phyloP scores from a whole-genome alignment of 2,113 vertebrate genomes.

The Notothenia rossii region DNA sequence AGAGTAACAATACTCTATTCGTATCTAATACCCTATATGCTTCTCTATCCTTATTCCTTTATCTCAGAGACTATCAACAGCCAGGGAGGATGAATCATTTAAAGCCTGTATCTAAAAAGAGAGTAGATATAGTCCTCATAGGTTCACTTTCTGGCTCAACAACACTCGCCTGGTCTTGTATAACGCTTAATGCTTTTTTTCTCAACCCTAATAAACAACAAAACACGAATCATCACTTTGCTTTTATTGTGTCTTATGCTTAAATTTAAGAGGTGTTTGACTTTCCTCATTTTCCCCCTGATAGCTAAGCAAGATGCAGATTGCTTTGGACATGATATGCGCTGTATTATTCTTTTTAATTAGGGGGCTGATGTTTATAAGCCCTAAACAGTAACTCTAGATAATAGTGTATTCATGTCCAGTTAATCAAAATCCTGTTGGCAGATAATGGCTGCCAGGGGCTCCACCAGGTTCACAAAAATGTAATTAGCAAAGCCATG shows the following conservation, averaged over 20 bases:
- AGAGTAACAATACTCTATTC: too few species aligned
- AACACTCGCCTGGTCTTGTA: not conserved
- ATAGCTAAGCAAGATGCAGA: conserved; percentile 55
- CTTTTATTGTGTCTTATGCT: conserved; percentile 31
- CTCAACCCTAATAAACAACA: conserved; percentile 7
- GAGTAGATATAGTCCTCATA: not conserved
- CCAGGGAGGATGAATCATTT: not conserved
- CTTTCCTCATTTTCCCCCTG: conserved; percentile 35
- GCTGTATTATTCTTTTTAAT: conserved; percentile 79
- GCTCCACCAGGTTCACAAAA: conserved; percentile 76
- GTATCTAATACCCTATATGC: too few species aligned
- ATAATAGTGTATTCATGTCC: conserved; percentile 77
- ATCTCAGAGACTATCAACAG: not conserved
- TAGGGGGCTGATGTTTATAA: conserved; percentile 74
- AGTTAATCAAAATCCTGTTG: conserved; percentile 82
- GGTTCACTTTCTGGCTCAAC: not conserved
- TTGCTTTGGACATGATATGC: conserved; percentile 63
- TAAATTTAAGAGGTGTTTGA: conserved; percentile 39
- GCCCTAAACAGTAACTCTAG: conserved; percentile 72
- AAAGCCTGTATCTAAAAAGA: not conserved
- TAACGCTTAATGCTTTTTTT: not conserved
- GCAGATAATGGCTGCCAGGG: conserved; percentile 79
- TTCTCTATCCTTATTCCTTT: not conserved
- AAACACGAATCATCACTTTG: conserved; percentile 25
- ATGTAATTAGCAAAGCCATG: conserved; percentile 80